Conservation (phyloP, 2,888 invertebrate genomes). For the Rhingia rostrata region DNA sequence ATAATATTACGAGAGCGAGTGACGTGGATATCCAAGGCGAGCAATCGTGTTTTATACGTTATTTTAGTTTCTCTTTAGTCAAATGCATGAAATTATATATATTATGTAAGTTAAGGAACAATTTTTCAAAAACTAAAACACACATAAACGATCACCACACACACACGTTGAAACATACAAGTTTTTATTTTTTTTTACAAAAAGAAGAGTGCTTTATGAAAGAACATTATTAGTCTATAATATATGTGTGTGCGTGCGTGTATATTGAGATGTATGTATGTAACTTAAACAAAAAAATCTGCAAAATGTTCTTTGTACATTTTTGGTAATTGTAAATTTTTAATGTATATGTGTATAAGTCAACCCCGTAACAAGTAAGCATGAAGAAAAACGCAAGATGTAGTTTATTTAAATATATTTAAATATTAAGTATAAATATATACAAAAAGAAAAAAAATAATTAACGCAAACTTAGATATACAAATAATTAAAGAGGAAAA, state of each 20-base stretch:
- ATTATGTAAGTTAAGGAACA: slow-evolving; percentile 36
- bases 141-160: slow-evolving; percentile 43
- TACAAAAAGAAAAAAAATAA: slow-evolving; percentile 13
- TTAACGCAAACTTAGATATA: slow-evolving; percentile 69
- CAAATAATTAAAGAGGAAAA: slow-evolving; percentile 43
- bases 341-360: slow-evolving; percentile 76
- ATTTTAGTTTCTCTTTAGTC: slow-evolving; percentile 61
- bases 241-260: slow-evolving; percentile 44
- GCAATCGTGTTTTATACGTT: slow-evolving; percentile 45
- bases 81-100: slow-evolving; percentile 68
- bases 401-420: slow-evolving; percentile 75
- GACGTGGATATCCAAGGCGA: slow-evolving; percentile 63
- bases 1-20: slow-evolving; percentile 44
- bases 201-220: slow-evolving; percentile 66
- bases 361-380: slow-evolving; percentile 50
- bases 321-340: slow-evolving; percentile 68
- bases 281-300: slow-evolving; percentile 46
- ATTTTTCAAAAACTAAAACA: slow-evolving; percentile 47
- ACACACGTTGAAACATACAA: slow-evolving; percentile 34
- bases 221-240: slow-evolving; percentile 32
- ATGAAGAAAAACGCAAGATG: slow-evolving; percentile 66
- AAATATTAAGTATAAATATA: slow-evolving; percentile 68
- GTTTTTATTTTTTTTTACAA: slow-evolving; percentile 52
- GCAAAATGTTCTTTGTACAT: slow-evolving; percentile 53
- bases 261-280: slow-evolving; percentile 66